Conservation (phyloP, 2,797 vertebrate genomes). For the Benthosema pterotum region DNA sequence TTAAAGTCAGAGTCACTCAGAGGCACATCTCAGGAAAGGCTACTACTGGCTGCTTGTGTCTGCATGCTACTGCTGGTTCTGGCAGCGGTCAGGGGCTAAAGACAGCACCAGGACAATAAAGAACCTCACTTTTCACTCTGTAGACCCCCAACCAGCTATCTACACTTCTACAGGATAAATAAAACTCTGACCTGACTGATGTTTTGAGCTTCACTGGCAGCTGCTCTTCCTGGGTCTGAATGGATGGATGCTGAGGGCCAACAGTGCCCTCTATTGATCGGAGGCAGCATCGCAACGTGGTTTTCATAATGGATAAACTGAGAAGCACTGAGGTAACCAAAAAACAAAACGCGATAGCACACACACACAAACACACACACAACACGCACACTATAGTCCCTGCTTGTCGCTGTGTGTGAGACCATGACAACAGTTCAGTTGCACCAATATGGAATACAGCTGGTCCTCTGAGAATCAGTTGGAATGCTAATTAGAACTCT, state of each 20-base stretch:
- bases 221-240: constrained; percentile 48
- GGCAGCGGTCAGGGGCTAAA: constrained; percentile 19
- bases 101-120: constrained; percentile 26
- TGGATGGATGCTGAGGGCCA: constrained; percentile 49
- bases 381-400: constrained; percentile 49
- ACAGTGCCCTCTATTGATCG: constrained; percentile 69
- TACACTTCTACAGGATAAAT: constrained; percentile 54
- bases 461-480: constrained; percentile 42
- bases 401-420: constrained; percentile 42
- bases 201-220: constrained; percentile 46
- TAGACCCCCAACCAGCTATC: constrained; percentile 52
- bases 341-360: constrained; percentile 63
- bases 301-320: constrained; percentile 29
- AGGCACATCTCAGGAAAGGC: constrained; percentile 27
- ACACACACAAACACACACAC: constrained; percentile 60
- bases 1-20: constrained; percentile 29
- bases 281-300: constrained; percentile 60
- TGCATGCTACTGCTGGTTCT: constrained; percentile 38
- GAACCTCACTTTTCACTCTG: constrained; percentile 45
- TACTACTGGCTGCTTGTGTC: constrained; percentile 22
- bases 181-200: constrained; percentile 51
- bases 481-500: constrained; percentile 43
- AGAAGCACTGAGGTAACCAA: constrained; percentile 71
- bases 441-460: constrained; percentile 50
- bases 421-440: constrained; percentile 42